Percentiles rank a stretch among this genome's conserved stretches.
Conservation (phyloP, 2,888 invertebrate species). For the Matsumyia berberina region DNA sequence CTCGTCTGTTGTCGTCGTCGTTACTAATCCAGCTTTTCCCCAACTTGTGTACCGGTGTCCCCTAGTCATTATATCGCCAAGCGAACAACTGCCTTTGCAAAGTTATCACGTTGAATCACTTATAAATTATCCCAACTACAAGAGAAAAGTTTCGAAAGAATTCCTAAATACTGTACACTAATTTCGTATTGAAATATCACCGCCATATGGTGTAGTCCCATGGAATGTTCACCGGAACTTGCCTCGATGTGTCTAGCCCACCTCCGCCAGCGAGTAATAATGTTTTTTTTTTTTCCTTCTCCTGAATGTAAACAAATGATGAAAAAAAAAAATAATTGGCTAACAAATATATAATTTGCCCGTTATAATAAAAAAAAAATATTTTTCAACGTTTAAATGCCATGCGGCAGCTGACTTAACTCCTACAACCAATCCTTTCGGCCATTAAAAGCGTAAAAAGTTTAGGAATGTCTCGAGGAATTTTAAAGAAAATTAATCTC, state of each 20-base stretch:
- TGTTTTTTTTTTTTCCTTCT: constrained; percentile 2
- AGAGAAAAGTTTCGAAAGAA: constrained; percentile 25
- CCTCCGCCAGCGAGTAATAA: background rate
- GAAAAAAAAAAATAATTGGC: background rate
- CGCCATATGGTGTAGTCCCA: constrained; percentile 43
- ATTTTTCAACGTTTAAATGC: constrained; percentile 17
- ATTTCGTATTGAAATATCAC: constrained; percentile 53
- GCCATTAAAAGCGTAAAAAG: background rate
- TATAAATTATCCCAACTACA: constrained; percentile 22
- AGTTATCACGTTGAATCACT: background rate
- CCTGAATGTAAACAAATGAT: constrained; percentile 15
- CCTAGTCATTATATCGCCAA: too few relatives aligned
- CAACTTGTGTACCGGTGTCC: too few relatives aligned
- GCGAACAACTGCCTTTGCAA: too few relatives aligned
- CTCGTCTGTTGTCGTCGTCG: too few relatives aligned
- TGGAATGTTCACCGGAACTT: constrained; percentile 22
- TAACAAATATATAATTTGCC: constrained; percentile 21
- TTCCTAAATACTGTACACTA: constrained; percentile 17
- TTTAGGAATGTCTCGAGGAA: background rate
- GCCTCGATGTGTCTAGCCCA: constrained; percentile 22
- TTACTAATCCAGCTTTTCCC: too few relatives aligned
- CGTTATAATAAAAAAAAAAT: constrained; percentile 17
- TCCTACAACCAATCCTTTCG: constrained; percentile 27
- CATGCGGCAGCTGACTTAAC: constrained; percentile 30
- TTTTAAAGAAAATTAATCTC: background rate